A percentile compares a stretch with the other conserved stretches of the same genome.
Evolutionary conservation across 2,113 vertebrate genomes (phyloP).

Genomic region (Onychostruthus taczanowskii): DNA sequence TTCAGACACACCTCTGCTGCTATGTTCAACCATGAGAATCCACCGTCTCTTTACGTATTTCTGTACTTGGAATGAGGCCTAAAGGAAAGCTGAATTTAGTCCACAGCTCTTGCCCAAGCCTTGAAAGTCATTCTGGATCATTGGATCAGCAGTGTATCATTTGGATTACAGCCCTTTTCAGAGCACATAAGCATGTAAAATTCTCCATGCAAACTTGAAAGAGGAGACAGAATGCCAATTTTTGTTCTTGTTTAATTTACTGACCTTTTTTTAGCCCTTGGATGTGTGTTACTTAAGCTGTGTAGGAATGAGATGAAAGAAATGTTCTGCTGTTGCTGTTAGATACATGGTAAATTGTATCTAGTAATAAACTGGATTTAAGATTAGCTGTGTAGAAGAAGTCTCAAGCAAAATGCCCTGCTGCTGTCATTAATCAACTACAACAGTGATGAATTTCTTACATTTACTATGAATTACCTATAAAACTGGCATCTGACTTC

Average conservation of each 20-base stretch:
- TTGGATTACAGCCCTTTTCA: slow-evolving; percentile 32
- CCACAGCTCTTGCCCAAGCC: background rate
- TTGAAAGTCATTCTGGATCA: slow-evolving; percentile 14
- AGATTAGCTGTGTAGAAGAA: slow-evolving; percentile 15
- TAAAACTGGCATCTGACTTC: background rate
- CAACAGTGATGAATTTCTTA: background rate
- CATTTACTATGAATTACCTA: background rate
- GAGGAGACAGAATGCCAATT: background rate
- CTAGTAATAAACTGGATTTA: slow-evolving; percentile 15
- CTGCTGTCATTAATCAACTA: background rate
- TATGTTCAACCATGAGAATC: background rate
- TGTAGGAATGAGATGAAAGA: slow-evolving; percentile 15
- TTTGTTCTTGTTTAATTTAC: slow-evolving; percentile 50
- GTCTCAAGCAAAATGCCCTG: background rate
- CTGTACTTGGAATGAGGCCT: background rate
- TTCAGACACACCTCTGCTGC: background rate
- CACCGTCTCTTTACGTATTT: background rate
- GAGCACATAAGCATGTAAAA: background rate
- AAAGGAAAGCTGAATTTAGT: background rate
- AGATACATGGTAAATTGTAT: background rate
- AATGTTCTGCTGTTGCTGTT: slow-evolving; percentile 15
- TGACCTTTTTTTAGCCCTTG: background rate
- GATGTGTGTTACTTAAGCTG: background rate
- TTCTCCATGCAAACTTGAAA: slow-evolving; percentile 25
- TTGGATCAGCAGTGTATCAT: background rate